Evolutionary conservation across 2,797 vertebrate genomes (phyloP).

Genomic region (Gymnoscopelus braueri): DNA sequence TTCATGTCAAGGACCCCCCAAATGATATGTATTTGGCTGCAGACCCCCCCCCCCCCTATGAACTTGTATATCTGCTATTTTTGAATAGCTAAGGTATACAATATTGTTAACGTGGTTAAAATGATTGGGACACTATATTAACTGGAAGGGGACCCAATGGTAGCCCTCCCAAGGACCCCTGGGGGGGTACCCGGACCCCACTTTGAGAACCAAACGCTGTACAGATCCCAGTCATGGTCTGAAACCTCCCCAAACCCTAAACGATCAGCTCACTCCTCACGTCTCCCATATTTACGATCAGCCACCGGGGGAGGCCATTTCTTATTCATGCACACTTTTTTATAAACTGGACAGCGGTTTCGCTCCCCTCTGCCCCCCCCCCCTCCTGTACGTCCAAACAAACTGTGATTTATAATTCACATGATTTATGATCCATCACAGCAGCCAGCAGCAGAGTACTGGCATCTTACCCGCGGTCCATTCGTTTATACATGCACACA

Average conservation of each 20-base stretch:
- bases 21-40: too few species aligned
- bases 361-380: conserved; percentile 56
- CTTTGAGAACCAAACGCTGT: too few species aligned
- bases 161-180: too few species aligned
- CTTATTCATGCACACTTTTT: conserved; percentile 83
- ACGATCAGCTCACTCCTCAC: conserved; percentile 75
- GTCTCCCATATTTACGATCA: conserved; percentile 81
- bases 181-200: too few species aligned
- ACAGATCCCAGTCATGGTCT: conserved; percentile 46
- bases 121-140: too few species aligned
- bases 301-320: conserved; percentile 66
- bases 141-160: too few species aligned
- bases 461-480: conserved; percentile 55
- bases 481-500: conserved; percentile 69
- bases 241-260: conserved; percentile 53
- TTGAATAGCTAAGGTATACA: too few species aligned
- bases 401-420: conserved; percentile 83
- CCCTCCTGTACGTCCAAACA: conserved; percentile 76
- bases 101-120: too few species aligned
- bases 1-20: too few species aligned
- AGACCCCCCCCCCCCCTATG: too few species aligned
- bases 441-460: conserved; percentile 61
- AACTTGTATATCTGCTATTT: too few species aligned
- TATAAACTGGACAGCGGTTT: conserved; percentile 83
- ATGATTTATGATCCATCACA: conserved; percentile 80